Evolutionary conservation across 2,113 vertebrate genomes (phyloP), one percentile per base, ranked within the genome.

Genomic region (Sciurus niger): DNA sequence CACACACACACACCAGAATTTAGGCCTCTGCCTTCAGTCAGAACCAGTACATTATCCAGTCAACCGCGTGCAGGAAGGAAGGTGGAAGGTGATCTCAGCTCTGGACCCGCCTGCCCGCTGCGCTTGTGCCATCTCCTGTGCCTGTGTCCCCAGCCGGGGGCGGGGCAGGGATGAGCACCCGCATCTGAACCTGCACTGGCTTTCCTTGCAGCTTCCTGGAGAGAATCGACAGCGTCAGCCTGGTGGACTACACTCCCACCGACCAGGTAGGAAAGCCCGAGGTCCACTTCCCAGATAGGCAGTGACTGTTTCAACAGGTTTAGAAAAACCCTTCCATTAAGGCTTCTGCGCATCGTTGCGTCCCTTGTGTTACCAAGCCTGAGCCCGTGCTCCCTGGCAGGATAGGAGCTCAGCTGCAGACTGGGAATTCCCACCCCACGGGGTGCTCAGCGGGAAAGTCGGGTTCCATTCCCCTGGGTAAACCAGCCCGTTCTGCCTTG

Each of bases 161-260:
- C 40, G 40, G 40, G n/a, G 25, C 51, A 22, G 10, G 34, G 24
- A 9, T 0, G 37, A 1, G 32, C 55, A 43, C 17, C 43, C 20
- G 3, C 9, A 0, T 48, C 72, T 94, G 51, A 96, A 46, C 43
- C 2, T 2, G 1, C 83, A 25, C 46, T 79, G 43, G 4, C 87
- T 97, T 97, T 97, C 87, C 94, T 98, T 98, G 79, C 96, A 99
- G 99, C 99, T 99, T 99, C 99, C 98, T 99, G 97, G 99, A 99
- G 98, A 99, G 99, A 99, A 99, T 99, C 84, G 99, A 99, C 99
- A 99, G 99, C 0, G 99, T 99, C 98, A 99, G 99, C 98, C 99
- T 99, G 99, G 99, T 99, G 86, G 99, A 99, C 98, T 99, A 99
- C 98, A 99, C 99, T 65, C 99, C 99, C 96, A 99, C 99, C 95